These are phyloP conservation scores for Riparia riparia DNA, from an alignment of 2,113 vertebrate species.

Conservation along the genomic window DNA sequence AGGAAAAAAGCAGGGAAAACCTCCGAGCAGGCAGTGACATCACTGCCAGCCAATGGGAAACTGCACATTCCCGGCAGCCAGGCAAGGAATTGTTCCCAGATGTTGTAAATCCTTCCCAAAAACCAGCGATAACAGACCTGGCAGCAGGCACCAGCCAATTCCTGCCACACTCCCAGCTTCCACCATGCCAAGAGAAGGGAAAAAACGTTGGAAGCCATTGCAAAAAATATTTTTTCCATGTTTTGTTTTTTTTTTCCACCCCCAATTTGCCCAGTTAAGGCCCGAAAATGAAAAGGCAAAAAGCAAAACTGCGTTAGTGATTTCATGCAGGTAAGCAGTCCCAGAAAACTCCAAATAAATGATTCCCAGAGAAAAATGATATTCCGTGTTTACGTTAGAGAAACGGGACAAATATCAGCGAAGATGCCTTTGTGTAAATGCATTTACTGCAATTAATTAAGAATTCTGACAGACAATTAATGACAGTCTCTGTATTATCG, in stretches of 20 bases:
- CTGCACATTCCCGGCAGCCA: not conserved
- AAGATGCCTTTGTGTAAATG: not conserved
- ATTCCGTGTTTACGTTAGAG: not conserved
- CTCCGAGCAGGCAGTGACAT: not conserved
- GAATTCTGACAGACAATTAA: not conserved
- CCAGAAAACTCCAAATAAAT: not conserved
- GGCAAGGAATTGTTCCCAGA: constrained; percentile 24
- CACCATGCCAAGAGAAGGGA: not conserved
- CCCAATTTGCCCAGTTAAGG: not conserved
- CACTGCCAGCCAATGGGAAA: constrained; percentile 33
- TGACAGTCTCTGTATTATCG: accelerated
- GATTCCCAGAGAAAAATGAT: accelerated
- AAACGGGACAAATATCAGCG: not conserved
- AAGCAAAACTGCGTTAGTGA: not conserved
- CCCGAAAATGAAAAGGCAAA: not conserved
- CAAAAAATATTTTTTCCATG: accelerated
- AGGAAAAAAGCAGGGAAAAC: no score
- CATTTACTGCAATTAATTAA: not conserved
- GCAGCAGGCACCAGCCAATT: not conserved
- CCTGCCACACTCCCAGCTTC: not conserved
- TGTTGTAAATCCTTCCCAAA: constrained; percentile 24
- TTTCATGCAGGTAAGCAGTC: not conserved
- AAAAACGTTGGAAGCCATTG: not conserved
- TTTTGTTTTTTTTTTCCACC: not conserved
- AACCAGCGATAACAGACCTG: not conserved